These are phyloP conservation scores for Adela reaumurella DNA, from an alignment of 2,888 invertebrate species.

Conservation along the genomic window DNA sequence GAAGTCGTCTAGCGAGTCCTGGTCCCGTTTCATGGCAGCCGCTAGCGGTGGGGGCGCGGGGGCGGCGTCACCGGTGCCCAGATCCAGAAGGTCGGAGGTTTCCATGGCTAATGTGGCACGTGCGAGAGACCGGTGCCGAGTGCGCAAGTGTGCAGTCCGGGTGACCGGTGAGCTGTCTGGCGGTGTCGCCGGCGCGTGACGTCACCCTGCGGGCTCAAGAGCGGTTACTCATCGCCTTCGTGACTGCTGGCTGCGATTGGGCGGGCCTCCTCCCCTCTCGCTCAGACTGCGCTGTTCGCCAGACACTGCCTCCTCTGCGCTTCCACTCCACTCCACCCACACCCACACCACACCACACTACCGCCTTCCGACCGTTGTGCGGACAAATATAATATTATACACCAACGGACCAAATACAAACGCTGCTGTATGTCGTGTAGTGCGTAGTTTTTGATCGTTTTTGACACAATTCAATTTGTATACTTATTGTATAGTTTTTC, in stretches of 20 bases:
- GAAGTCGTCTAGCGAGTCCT: slow-evolving; percentile 71
- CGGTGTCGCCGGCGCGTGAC: slow-evolving; percentile 3
- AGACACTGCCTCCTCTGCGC: not conserved
- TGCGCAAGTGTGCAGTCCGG: not conserved
- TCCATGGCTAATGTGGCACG: slow-evolving; percentile 22
- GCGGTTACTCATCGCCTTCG: slow-evolving; percentile 7
- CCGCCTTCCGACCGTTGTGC: too few relatives aligned
- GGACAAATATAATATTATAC: too few relatives aligned
- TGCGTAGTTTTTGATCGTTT: too few relatives aligned
- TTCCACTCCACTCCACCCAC: not conserved
- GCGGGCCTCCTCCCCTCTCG: not conserved
- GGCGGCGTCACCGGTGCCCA: slow-evolving; percentile 31
- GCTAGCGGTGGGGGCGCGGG: slow-evolving; percentile 14
- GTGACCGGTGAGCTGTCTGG: slow-evolving; percentile 3
- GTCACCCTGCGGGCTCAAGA: slow-evolving; percentile 5
- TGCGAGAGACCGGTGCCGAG: slow-evolving; percentile 5
- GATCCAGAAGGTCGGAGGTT: slow-evolving; percentile 30
- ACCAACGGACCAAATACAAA: not conserved
- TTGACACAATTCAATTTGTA: too few relatives aligned
- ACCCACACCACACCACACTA: not conserved
- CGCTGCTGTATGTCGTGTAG: too few relatives aligned
- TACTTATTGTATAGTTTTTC: too few relatives aligned
- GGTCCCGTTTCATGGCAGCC: slow-evolving; percentile 49
- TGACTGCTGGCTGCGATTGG: slow-evolving; percentile 8
- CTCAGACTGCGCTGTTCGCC: slow-evolving; percentile 1